A percentile compares a stretch with the other conserved stretches of the same genome.
phyloP scores from a whole-genome alignment of 2,797 vertebrate species.

The Neosilurus mollespiculum region DNA sequence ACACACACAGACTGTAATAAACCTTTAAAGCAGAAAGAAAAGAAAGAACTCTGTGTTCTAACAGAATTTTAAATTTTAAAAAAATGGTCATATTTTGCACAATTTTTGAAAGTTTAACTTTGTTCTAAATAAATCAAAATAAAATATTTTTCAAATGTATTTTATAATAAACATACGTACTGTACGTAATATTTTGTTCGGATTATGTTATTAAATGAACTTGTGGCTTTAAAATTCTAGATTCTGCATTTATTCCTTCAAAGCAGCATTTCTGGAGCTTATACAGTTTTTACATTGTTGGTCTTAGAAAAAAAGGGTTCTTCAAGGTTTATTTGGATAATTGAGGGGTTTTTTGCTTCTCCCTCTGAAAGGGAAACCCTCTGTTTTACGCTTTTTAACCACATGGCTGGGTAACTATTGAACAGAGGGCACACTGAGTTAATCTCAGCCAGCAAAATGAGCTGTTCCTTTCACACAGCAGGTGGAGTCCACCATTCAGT shows the following conservation, averaged over 20 bases:
- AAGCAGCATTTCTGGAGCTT: neutral
- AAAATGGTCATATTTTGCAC: neutral
- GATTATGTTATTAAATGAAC: neutral
- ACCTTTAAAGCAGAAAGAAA: too few species aligned
- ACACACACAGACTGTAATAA: too few species aligned
- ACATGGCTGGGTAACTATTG: constrained; percentile 7
- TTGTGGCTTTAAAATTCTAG: neutral
- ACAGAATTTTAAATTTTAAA: neutral
- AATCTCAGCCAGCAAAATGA: constrained; percentile 8
- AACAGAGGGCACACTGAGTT: constrained; percentile 25
- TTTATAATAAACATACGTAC: neutral
- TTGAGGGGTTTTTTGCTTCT: neutral
- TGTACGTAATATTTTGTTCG: neutral
- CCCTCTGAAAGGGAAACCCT: constrained; percentile 18
- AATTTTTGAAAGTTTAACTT: neutral
- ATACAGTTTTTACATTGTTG: neutral
- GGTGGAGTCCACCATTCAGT: neutral
- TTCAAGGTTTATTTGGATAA: neutral
- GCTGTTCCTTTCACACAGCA: constrained; percentile 18
- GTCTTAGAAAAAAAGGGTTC: too few species aligned
- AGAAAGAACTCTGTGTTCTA: neutral
- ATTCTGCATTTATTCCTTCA: neutral
- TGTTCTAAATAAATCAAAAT: neutral
- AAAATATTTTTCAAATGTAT: neutral
- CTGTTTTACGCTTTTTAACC: constrained; percentile 2